Base-by-base conservation (phyloP, 1,140 invertebrate genomes). In the Drosophila parabipectinata region DNA sequence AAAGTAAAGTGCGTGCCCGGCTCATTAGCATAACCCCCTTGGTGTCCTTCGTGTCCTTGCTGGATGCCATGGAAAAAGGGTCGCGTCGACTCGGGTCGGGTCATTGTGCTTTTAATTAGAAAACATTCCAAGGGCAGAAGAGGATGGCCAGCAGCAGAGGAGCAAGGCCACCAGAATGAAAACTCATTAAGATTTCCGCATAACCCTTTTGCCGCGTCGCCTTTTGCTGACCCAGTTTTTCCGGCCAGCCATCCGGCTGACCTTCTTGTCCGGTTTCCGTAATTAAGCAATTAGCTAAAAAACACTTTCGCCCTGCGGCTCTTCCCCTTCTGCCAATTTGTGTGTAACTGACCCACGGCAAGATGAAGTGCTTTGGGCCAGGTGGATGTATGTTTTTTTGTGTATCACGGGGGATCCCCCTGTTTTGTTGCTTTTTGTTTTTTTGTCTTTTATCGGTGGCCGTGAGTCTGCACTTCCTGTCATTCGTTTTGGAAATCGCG, bases 101-200 rank as follows among this genome's bases (percentile, higher is more conserved):
- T 87, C 82, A 87, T 87, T 88, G 82, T 87, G 83, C 82, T 87
- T 82, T 85, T 85, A 85, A 85, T 85, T 85, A 87, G 61, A 82
- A 82, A 78, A 55, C 66, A 57, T 57, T 69, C 26, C 52, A 60
- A 69, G 34, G 47, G 28, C 34, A 37, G 34, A 37, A 37, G 34
- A 37, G 26, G 26, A 28, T 28, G 44, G 30, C 18, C 15, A 14
- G 21, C 21, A 21, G 3, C 21, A 21, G 51, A 14, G 9, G 32
- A 30, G 44, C 58, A 39, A 26, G 73, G 57, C 61, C 63, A 39
- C 58, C 41, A 44, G 41, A 60, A 59, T 52, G 55, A 64, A 87
- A 87, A 88, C 82, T 87, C 82, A 87, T 87, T 87, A 87, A 87
- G 82, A 87, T 82, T 72, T 59, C 48, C 52, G 44, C 45, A 48